phyloP scores from a whole-genome alignment of 2,888 invertebrate genomes.

The Drosophila greeni region DNA sequence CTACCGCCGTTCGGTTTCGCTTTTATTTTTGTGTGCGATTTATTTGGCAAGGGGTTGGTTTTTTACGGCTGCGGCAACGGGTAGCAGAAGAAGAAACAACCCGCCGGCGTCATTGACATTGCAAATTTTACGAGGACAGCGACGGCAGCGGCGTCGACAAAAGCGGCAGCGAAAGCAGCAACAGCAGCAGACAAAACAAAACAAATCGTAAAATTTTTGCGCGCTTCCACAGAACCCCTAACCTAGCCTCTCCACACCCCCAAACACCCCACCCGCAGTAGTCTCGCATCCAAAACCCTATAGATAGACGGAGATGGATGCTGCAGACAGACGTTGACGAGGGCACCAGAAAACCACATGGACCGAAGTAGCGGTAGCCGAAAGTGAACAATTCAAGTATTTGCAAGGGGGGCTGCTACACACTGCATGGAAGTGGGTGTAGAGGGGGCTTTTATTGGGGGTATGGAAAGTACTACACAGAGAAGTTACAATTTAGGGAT shows the following conservation, averaged over 20 bases:
- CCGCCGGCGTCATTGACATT: slow-evolving; percentile 66
- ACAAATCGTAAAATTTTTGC: slow-evolving; percentile 66
- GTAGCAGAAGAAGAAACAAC: slow-evolving; percentile 15
- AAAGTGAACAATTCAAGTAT: slow-evolving; percentile 50
- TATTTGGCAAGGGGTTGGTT: slow-evolving; percentile 68
- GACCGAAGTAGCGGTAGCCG: slow-evolving; percentile 23
- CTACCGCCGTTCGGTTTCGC: slow-evolving; percentile 35
- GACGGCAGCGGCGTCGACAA: slow-evolving; percentile 23
- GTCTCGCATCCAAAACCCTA: slow-evolving; percentile 32
- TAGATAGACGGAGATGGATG: slow-evolving; percentile 49
- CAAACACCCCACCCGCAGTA: background rate
- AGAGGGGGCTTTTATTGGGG: background rate
- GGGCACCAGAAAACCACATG: slow-evolving; percentile 21
- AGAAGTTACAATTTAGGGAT: background rate
- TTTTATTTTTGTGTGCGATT: slow-evolving; percentile 67
- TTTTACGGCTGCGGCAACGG: slow-evolving; percentile 56
- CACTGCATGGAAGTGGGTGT: background rate
- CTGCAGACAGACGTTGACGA: slow-evolving; percentile 37
- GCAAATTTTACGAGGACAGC: slow-evolving; percentile 57
- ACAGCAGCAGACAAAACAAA: slow-evolving; percentile 53
- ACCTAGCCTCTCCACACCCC: background rate
- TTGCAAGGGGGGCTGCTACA: background rate
- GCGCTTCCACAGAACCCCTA: slow-evolving; percentile 12
- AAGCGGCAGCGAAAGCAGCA: slow-evolving; percentile 12
- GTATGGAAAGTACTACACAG: background rate